Conservation (phyloP, 2,113 vertebrate species). For the Microtus pennsylvanicus region DNA sequence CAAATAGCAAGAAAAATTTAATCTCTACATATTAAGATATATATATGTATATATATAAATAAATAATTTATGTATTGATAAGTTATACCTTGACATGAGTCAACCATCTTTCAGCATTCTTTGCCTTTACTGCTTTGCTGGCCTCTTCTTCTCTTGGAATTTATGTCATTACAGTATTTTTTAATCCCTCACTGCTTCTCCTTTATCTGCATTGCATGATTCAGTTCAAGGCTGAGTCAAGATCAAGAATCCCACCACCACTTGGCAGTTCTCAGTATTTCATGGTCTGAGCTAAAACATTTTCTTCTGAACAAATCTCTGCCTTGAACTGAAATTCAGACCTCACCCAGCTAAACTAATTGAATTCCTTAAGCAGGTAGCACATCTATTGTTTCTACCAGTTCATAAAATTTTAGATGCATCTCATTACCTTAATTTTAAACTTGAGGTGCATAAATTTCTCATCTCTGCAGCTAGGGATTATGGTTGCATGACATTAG, state of each 20-base stretch:
- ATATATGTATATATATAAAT: background rate
- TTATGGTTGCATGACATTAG: background rate
- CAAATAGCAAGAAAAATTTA: background rate
- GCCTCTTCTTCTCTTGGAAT: background rate
- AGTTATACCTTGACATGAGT: background rate
- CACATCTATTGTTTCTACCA: background rate
- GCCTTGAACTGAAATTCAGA: conserved; percentile 29
- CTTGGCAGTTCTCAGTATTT: background rate
- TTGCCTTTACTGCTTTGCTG: background rate
- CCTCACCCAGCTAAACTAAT: conserved; percentile 13
- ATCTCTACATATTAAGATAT: background rate
- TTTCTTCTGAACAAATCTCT: background rate
- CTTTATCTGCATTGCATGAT: background rate
- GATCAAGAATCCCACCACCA: background rate
- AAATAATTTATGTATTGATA: background rate
- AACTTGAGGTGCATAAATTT: background rate
- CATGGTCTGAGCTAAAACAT: background rate
- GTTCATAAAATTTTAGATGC: conserved; percentile 5
- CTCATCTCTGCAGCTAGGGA: background rate
- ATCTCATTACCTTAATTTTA: conserved; percentile 47
- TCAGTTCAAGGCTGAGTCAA: background rate
- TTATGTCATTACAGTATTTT: background rate
- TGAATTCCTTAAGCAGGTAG: background rate
- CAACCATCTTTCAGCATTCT: background rate
- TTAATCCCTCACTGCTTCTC: background rate